Base-by-base conservation (phyloP, 2,888 invertebrate species). In the Carpatolechia fugitivella region DNA sequence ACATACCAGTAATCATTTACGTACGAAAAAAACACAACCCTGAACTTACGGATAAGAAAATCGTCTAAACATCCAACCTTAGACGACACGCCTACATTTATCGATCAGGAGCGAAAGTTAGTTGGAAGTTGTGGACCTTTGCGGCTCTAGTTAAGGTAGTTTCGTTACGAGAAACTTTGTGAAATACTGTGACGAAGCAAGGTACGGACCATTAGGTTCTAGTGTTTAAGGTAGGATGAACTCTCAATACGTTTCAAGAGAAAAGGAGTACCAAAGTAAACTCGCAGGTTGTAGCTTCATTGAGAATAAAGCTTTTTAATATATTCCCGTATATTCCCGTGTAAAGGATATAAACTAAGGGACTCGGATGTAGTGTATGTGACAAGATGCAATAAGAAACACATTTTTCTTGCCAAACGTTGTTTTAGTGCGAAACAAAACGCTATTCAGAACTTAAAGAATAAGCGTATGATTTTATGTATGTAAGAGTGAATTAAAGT, bases 171-270 rank as follows among this genome's bases (percentile, higher is more conserved):
- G 13, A 6, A 44, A 44, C 13, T 44, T 44, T 29, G 44, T 44
- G 29, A 44, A 44, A 44, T 44, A 44, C 29, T 44, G 44, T 44
- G 44, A 44, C 44, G 44, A 44, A 33, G 33, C 33, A 33, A 6
- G 44, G 13, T 44, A 44, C n/a, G n/a, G 10, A 44, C 29, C 11
- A 44, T 44, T 44, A 29, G 24, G 24, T 40, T 1, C 40, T 41
- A 41, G 18, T 41, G 24, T 24, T 44, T 29, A 24, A 29, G 13
- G 44, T 29, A 29, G 13, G 3, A 13, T 1, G 24, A 29, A 29
- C n/a, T 44, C 29, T 6, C 40, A 24, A 24, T 24, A 6, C 24
- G 3, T 24, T 24, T 24, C 6, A 24, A 3, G 6, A 24, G 24
- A 24, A 24, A 24, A 24, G 3, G n/a, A n/a, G n/a, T n/a, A n/a